A percentile compares a stretch with the other conserved stretches of the same genome.
Evolutionary conservation across 2,113 vertebrate genomes (phyloP).

Genomic region (Eudyptes chrysolophus): DNA sequence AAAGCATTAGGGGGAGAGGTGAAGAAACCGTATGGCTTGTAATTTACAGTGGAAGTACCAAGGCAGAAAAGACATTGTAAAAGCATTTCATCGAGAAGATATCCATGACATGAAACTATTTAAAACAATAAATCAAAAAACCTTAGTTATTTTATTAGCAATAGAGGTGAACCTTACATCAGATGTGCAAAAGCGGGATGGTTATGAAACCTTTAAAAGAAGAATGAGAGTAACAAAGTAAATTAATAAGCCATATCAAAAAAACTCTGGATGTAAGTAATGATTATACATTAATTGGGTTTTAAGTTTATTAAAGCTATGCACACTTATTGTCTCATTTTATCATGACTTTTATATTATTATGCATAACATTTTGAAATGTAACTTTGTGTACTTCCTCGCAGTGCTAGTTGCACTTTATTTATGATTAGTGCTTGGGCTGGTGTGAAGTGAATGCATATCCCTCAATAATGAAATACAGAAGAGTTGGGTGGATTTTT

Average conservation of each 20-base stretch:
- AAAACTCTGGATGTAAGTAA: constrained; percentile 60
- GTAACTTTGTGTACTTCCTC: constrained; percentile 69
- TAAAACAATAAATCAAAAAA: constrained; percentile 75
- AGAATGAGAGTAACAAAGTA: constrained; percentile 69
- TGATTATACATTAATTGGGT: constrained; percentile 68
- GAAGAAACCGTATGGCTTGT: constrained; percentile 62
- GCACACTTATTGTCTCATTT: constrained; percentile 70
- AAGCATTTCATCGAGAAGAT: constrained; percentile 70
- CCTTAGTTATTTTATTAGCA: constrained; percentile 75
- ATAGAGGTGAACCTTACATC: constrained; percentile 66
- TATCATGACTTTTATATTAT: constrained; percentile 71
- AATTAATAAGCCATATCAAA: constrained; percentile 59
- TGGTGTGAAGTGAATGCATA: constrained; percentile 79
- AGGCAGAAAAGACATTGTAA: constrained; percentile 71
- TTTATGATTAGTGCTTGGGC: constrained; percentile 71
- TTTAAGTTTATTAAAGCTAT: constrained; percentile 72
- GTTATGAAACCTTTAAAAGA: constrained; percentile 72
- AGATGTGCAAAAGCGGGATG: constrained; percentile 56
- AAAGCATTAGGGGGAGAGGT: constrained; percentile 50
- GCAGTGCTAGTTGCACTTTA: constrained; percentile 66
- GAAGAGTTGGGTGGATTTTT: constrained; percentile 48
- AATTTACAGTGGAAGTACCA: constrained; percentile 73
- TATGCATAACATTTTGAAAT: constrained; percentile 67
- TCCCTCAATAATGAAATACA: constrained; percentile 73
- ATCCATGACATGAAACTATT: constrained; percentile 75